Evolutionary conservation across 2,888 invertebrate species (phyloP).

Genomic region (Orthosia cruda): DNA sequence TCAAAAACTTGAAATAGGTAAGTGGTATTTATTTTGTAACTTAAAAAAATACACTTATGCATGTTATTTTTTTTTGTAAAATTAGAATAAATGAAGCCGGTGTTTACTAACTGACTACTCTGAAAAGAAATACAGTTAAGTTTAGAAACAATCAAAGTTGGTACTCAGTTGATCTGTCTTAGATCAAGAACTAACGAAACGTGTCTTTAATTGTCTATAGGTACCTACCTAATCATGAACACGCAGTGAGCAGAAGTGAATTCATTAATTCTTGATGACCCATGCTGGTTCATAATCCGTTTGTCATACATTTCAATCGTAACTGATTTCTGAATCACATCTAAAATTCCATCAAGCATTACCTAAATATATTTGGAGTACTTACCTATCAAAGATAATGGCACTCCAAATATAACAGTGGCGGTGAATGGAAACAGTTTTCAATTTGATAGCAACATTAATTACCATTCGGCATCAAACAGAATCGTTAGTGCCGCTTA

Average conservation of each 20-base stretch:
- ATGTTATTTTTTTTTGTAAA: too few relatives aligned
- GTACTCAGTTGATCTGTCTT: background rate
- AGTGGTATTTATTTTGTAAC: too few relatives aligned
- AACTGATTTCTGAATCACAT: background rate
- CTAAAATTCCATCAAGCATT: background rate
- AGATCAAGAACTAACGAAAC: background rate
- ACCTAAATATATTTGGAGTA: background rate
- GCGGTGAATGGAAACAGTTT: slow-evolving; percentile 37
- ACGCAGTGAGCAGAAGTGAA: background rate
- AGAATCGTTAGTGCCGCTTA: slow-evolving; percentile 38
- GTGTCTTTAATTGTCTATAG: background rate
- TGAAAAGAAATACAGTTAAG: too few relatives aligned
- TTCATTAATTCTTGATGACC: background rate
- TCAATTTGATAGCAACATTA: slow-evolving; percentile 59
- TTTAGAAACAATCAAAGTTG: background rate
- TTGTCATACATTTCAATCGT: background rate
- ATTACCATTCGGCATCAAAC: slow-evolving; percentile 51
- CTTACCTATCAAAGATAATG: slow-evolving; percentile 17
- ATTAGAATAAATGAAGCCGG: too few relatives aligned
- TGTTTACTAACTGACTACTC: too few relatives aligned
- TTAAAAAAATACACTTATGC: too few relatives aligned
- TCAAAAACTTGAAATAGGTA: background rate
- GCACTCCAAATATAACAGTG: slow-evolving; percentile 20
- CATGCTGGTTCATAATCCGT: background rate
- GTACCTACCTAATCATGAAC: background rate